Evolutionary conservation across 2,113 vertebrate species (phyloP).

Genomic region (Phyllopteryx taeniolatus): DNA sequence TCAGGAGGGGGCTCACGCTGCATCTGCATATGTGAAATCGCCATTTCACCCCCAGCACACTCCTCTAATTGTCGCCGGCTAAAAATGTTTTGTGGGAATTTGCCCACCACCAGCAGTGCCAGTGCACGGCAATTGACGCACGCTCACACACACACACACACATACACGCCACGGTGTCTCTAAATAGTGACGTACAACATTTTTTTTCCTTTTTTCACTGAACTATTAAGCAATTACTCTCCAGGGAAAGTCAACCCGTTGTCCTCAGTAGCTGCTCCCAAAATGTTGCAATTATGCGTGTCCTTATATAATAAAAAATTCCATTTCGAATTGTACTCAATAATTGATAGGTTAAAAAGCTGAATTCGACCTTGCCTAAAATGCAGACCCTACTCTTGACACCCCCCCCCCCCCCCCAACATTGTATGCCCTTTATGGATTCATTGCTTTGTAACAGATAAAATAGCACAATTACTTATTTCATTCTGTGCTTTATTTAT

Average conservation of each 20-base stretch:
- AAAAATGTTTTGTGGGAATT: slow-evolving; percentile 93
- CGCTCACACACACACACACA: slow-evolving; percentile 16
- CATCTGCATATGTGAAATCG: slow-evolving; percentile 83
- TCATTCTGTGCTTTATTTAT: too few species aligned
- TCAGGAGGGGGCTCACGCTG: slow-evolving; percentile 59
- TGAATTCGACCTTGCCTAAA: background rate
- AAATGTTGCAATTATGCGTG: background rate
- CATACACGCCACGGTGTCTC: background rate
- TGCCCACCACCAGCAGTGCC: slow-evolving; percentile 84
- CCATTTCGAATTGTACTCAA: background rate
- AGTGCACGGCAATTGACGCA: slow-evolving; percentile 75
- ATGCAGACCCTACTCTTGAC: background rate
- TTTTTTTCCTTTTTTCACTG: too few species aligned
- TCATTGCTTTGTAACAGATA: too few species aligned
- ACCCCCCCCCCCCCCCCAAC: too few species aligned
- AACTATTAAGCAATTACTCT: background rate
- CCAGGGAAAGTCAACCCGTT: background rate
- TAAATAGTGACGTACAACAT: background rate
- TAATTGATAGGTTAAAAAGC: background rate
- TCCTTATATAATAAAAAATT: background rate
- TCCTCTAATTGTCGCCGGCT: slow-evolving; percentile 85
- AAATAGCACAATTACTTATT: too few species aligned
- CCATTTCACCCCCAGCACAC: slow-evolving; percentile 92
- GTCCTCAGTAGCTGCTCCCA: background rate
- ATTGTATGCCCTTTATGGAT: background rate